Evolutionary conservation across 2,113 vertebrate genomes (phyloP).

Genomic region (Microtus richardsoni): DNA sequence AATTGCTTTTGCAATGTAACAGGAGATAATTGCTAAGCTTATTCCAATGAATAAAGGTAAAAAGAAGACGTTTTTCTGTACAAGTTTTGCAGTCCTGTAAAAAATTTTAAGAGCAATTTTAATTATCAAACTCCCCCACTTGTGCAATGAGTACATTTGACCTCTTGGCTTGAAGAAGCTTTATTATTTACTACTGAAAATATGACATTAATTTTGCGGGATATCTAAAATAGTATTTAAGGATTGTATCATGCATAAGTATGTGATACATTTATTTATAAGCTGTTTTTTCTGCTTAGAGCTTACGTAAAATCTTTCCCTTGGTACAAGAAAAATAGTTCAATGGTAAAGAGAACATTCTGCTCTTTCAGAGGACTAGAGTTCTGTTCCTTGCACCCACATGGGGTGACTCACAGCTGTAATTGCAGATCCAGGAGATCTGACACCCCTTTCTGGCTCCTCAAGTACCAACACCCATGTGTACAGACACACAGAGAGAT

Average conservation of each 20-base stretch:
- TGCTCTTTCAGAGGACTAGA: background rate
- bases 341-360: background rate
- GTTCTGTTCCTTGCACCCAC: too few species aligned
- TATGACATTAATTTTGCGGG: background rate
- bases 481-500: background rate
- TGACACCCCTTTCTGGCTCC: background rate
- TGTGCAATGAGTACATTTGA: conserved; percentile 1
- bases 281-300: conserved; percentile 34
- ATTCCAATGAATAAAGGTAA: conserved; percentile 12
- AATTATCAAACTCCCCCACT: conserved; percentile 19
- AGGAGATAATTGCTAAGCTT: conserved; percentile 39
- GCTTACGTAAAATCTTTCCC: background rate
- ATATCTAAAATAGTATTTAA: background rate
- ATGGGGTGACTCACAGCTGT: background rate
- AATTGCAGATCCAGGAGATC: background rate
- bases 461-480: background rate
- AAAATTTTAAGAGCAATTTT: conserved; percentile 40
- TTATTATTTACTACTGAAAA: conserved; percentile 20
- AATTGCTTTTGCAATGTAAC: conserved; percentile 57
- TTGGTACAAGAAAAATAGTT: too few species aligned
- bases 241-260: conserved; percentile 27
- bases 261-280: background rate
- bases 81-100: conserved; percentile 27
- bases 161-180: background rate
- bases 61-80: conserved; percentile 32